Base-by-base conservation (phyloP, 2,113 vertebrate species). In the Petrocephalus zakoni region DNA sequence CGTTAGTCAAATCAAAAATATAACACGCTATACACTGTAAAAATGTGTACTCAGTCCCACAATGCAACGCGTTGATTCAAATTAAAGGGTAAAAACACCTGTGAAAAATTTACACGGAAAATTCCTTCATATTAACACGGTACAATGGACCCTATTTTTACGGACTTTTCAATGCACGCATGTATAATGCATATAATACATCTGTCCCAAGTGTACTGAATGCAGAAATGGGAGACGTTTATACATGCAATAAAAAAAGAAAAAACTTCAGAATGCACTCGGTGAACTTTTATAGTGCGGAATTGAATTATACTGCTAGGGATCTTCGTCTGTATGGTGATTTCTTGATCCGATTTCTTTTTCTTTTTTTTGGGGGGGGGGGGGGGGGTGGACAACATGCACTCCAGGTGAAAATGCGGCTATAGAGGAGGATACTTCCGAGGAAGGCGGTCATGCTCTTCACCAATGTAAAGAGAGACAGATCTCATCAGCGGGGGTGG, bases 401-500 rank as follows among this genome's bases (percentile, higher is more conserved):
- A 42, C 29, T 78, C 29, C 13, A 25, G 37, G 68, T 75, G 5
- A 75, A 37, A 75, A 75, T 1, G 5, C 15, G 11, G 34, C 10
- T 68, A 29, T 68, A 81, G 15, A 81, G 37, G 19, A 83, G 34
- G 21, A 42, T 22, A 83, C 81, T 83, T 83, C 81, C 37, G 81
- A 47, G 81, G 8, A 37, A 42, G 37, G 81, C 81, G 42, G 81
- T 83, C 81, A 46, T 49, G 81, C 46, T 46, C 34, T 83, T 49
- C 46, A 42, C 46, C 81, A 83, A 83, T 22, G 81, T 47, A n/a
- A 83, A 83, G 81, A n/a, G 81, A 47, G 42, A 83, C 46, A n/a
- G 81, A 22, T 83, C 34, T 83, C 81, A 83, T 22, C 81, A 10
- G 37, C 81, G 46, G 51, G 53, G 93, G 93, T 52, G 92, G 92